A percentile compares a stretch with the other conserved stretches of the same genome.
These are phyloP conservation scores for Enteromius afrohamiltoni DNA, from an alignment of 2,797 vertebrate genomes.

Conservation along the genomic window DNA sequence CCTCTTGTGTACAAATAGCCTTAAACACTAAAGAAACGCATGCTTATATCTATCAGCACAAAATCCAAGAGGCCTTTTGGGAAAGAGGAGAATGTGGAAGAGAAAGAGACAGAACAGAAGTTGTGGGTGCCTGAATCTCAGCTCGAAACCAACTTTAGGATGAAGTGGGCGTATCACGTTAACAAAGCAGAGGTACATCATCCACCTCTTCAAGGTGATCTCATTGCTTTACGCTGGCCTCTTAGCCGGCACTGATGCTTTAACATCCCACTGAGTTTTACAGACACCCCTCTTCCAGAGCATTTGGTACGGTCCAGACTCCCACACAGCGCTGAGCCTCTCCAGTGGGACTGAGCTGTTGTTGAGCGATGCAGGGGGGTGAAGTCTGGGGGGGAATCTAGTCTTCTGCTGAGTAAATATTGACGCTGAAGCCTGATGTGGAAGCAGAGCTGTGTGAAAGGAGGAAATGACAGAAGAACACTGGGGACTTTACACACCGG, in stretches of 20 bases:
- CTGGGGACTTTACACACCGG: neutral
- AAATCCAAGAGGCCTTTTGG: constrained; percentile 24
- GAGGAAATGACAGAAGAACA: constrained; percentile 29
- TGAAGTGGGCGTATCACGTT: constrained; percentile 37
- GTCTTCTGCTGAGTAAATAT: constrained; percentile 57
- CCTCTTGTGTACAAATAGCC: constrained; percentile 44
- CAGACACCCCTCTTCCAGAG: constrained; percentile 35
- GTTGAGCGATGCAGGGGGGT: constrained; percentile 45
- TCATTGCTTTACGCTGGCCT: constrained; percentile 14
- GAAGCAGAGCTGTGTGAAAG: constrained; percentile 32
- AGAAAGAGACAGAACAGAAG: constrained; percentile 16
- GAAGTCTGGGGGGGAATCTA: neutral
- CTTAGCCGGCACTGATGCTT: constrained; percentile 13
- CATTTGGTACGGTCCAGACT: constrained; percentile 54
- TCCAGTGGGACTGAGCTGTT: constrained; percentile 51
- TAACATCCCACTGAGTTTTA: constrained; percentile 21
- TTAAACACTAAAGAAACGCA: constrained; percentile 56
- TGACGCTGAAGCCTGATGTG: constrained; percentile 53
- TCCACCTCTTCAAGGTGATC: constrained; percentile 42
- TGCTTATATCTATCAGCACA: constrained; percentile 23
- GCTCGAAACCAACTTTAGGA: constrained; percentile 35
- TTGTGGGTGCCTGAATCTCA: constrained; percentile 17
- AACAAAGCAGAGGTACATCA: constrained; percentile 23
- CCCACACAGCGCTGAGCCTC: constrained; percentile 53
- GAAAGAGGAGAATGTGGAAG: neutral